Conservation (phyloP, 2,113 vertebrate genomes). For the Syngnathus typhle region DNA sequence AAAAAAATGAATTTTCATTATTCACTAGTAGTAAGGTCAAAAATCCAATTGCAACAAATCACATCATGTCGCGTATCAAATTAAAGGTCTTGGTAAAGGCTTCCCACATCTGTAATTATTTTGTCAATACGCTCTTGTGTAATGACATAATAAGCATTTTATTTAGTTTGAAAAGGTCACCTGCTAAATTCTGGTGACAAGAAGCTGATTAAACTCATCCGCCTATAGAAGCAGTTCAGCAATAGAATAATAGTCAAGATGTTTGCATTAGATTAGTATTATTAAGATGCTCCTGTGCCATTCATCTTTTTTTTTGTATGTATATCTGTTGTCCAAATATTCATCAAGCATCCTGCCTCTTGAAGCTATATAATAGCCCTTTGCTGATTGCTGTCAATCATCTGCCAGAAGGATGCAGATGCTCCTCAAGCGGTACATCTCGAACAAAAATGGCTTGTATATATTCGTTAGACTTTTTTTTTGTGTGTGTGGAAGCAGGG, state of each 20-base stretch:
- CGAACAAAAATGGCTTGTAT: background rate
- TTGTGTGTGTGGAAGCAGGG: background rate
- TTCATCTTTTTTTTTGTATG: conserved; percentile 38
- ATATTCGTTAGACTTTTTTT: background rate
- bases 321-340: conserved; percentile 41
- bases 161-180: background rate
- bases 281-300: conserved; percentile 36
- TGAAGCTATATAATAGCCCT: conserved; percentile 53
- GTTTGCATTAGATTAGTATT: conserved; percentile 29
- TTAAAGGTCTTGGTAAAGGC: background rate
- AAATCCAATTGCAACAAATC: background rate
- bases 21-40: background rate
- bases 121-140: background rate
- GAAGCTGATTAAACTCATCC: conserved; percentile 24
- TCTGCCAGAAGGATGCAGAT: conserved; percentile 33
- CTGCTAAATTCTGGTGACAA: background rate
- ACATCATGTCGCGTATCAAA: background rate
- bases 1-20: background rate
- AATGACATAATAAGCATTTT: background rate
- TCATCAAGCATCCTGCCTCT: conserved; percentile 49
- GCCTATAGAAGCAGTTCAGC: conserved; percentile 56
- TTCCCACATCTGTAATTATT: background rate
- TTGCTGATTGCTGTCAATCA: conserved; percentile 40
- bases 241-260: conserved; percentile 47
- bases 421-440: conserved; percentile 37